Percentiles rank a stretch among this genome's conserved stretches.
Conservation (phyloP, 2,113 vertebrate genomes). For the Callaeas wilsoni region DNA sequence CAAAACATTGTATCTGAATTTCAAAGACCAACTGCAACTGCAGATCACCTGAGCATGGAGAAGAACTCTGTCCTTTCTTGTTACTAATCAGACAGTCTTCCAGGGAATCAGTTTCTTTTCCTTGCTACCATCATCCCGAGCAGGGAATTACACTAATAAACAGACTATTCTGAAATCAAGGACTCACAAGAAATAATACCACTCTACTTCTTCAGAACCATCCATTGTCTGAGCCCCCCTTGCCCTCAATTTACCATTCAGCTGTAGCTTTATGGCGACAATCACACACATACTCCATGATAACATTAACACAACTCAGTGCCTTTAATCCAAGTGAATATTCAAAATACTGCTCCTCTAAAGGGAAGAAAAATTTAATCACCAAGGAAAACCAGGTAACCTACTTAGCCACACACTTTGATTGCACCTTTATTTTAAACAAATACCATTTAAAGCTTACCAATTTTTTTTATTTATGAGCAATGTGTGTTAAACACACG, state of each 20-base stretch:
- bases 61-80: not conserved
- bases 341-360: not conserved
- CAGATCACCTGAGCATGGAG: not conserved
- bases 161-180: not conserved
- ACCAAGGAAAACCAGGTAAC: not conserved
- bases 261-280: not conserved
- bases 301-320: not conserved
- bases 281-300: rapidly evolving
- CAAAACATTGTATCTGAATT: not conserved
- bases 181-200: not conserved
- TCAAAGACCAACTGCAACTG: not conserved
- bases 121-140: not conserved
- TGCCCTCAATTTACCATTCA: not conserved
- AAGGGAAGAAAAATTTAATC: not conserved
- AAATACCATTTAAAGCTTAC: not conserved
- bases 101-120: not conserved
- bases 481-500: not conserved
- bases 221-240: not conserved
- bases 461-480: not conserved
- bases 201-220: not conserved
- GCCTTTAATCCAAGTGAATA: not conserved
- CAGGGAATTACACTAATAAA: not conserved
- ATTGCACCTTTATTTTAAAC: not conserved
- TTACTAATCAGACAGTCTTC: not conserved
- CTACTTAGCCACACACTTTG: not conserved